Percentiles rank a stretch among this genome's conserved stretches.
Conservation (phyloP, 2,113 vertebrate species). For the Cryptoleucopteryx plumbea region DNA sequence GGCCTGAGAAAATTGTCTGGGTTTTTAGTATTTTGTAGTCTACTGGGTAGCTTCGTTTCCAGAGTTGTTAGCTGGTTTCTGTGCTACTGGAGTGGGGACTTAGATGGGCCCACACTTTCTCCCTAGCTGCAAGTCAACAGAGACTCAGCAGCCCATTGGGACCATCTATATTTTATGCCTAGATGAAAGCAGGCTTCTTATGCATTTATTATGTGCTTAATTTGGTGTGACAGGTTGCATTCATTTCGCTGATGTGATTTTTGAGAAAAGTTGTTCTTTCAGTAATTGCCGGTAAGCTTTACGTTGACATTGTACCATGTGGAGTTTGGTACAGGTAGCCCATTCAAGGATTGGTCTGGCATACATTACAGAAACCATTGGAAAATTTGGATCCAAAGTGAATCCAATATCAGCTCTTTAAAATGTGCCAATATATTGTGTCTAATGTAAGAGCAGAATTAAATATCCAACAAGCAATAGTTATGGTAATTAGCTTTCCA, state of each 20-base stretch:
- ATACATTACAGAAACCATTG: neutral
- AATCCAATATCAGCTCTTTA: neutral
- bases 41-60: neutral
- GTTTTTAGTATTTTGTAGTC: neutral
- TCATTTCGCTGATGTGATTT: neutral
- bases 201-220: neutral
- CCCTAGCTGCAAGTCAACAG: neutral
- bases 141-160: neutral
- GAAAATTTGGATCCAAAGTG: neutral
- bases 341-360: neutral
- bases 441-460: neutral
- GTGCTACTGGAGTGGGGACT: accelerated
- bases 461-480: neutral
- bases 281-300: neutral
- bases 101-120: neutral
- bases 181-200: neutral
- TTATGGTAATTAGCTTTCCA: neutral
- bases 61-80: neutral
- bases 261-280: neutral
- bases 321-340: neutral
- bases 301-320: neutral
- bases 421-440: neutral
- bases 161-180: neutral
- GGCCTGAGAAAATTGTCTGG: neutral
- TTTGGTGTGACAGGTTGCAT: neutral